Conservation (phyloP, 2,113 vertebrate species). For the Cacatua alba region DNA sequence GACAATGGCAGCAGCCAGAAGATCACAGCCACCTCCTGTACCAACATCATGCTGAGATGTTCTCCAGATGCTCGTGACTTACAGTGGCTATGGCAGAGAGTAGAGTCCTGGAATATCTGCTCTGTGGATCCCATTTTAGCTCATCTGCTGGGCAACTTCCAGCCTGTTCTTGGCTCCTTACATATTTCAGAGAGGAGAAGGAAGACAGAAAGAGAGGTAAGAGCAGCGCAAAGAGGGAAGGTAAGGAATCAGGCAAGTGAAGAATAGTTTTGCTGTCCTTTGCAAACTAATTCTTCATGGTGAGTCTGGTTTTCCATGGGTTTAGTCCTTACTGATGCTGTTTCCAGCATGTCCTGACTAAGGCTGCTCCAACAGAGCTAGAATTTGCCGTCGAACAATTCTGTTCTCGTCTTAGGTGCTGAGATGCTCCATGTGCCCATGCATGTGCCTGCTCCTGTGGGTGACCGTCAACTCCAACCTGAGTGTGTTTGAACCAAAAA, state of each 20-base stretch:
- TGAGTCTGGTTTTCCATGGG: background rate
- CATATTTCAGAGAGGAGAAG: background rate
- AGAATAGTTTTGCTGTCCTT: background rate
- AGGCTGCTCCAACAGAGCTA: background rate
- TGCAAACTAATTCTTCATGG: accelerated
- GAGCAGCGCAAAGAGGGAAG: accelerated
- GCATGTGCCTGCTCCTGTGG: accelerated
- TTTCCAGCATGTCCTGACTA: background rate
- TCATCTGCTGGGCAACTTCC: background rate
- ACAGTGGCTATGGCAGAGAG: accelerated
- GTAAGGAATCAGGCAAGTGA: background rate
- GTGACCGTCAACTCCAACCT: accelerated
- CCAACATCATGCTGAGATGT: background rate
- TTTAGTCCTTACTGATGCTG: background rate
- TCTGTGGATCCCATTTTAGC: background rate
- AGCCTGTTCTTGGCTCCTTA: background rate
- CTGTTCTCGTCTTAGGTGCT: background rate
- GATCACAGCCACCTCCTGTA: background rate
- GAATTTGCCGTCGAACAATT: background rate
- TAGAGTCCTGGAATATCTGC: background rate
- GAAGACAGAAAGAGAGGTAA: background rate
- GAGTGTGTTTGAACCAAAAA: background rate
- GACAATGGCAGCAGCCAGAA: background rate
- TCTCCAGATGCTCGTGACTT: background rate
- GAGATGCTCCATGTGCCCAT: background rate